Evolutionary conservation across 1,140 invertebrate species (phyloP), one percentile per base, ranked within the genome.

Genomic region (Drosophila funebris): DNA sequence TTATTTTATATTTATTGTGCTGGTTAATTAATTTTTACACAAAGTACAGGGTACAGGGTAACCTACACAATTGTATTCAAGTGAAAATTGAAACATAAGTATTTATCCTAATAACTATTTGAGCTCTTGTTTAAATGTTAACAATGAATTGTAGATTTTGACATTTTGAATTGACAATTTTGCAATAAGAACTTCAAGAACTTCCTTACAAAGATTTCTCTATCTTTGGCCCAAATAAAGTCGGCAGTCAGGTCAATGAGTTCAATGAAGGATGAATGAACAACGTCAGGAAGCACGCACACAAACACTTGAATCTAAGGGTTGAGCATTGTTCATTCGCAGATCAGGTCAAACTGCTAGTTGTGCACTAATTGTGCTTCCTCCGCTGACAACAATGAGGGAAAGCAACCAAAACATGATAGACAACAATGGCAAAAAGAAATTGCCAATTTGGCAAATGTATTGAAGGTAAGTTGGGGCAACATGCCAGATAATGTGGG

Each of bases 331-430:
- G 71, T 74, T 74, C 56, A n/a, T 24, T 31, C 44, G 48, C 16
- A n/a, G 76, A 66, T 71, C 57, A 39, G 62, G 53, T 63, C 73
- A 67, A 41, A 73, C 44, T 68, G 60, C 64, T 69, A 74, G 69
- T 74, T 57, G 64, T 70, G 77, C 46, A 67, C 77, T 85, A 85
- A 85, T 85, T 85, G 70, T 64, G 61, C 64, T 71, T 57, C 56
- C 68, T 36, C 24, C 13, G 66, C 62, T 78, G 73, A 74, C 82
- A 81, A 70, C 56, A 54, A 63, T 60, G 43, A 43, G 36, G 41
- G 50, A 39, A 57, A 64, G 14, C 22, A 43, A 13, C 31, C 39
- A 9, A 43, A 36, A 22, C 20, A 46, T 53, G 77, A 54, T 50
- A 64, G 60, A 36, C 58, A 50, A 61, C 48, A 41, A 36, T 41